A percentile compares a stretch with the other conserved stretches of the same genome.
phyloP scores from a whole-genome alignment of 2,797 vertebrate species.

The Ispidina lecontei region DNA sequence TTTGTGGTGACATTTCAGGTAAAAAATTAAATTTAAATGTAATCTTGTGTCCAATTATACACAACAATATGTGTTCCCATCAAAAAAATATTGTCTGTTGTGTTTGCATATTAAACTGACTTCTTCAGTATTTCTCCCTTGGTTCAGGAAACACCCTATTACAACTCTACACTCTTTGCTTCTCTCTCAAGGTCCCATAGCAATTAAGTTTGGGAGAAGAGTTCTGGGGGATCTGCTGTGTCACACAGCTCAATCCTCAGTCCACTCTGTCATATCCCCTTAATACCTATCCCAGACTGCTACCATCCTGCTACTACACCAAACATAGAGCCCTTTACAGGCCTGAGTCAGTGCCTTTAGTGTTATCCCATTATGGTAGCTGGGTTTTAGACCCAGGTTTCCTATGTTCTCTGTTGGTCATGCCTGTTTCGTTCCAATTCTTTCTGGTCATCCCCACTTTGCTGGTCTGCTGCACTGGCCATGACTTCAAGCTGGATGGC shows the following conservation, averaged over 20 bases:
- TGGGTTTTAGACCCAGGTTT: neutral
- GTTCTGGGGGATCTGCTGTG: neutral
- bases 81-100: neutral
- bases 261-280: neutral
- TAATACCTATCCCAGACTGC: neutral
- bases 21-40: slow-evolving; percentile 20
- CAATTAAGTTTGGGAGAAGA: neutral
- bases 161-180: neutral
- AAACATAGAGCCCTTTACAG: neutral
- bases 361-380: neutral
- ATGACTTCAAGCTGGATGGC: fast-evolving
- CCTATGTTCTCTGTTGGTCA: neutral
- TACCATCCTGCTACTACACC: neutral
- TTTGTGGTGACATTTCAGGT: slow-evolving; percentile 39
- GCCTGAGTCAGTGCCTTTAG: neutral
- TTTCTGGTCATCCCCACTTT: neutral
- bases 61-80: neutral
- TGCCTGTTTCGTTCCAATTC: neutral
- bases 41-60: neutral
- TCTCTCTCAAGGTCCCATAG: neutral
- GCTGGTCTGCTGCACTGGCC: neutral
- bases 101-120: neutral
- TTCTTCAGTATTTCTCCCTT: neutral
- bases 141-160: neutral
- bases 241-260: neutral